Conservation (phyloP, 2,113 vertebrate genomes). For the Tachycineta bicolor region DNA sequence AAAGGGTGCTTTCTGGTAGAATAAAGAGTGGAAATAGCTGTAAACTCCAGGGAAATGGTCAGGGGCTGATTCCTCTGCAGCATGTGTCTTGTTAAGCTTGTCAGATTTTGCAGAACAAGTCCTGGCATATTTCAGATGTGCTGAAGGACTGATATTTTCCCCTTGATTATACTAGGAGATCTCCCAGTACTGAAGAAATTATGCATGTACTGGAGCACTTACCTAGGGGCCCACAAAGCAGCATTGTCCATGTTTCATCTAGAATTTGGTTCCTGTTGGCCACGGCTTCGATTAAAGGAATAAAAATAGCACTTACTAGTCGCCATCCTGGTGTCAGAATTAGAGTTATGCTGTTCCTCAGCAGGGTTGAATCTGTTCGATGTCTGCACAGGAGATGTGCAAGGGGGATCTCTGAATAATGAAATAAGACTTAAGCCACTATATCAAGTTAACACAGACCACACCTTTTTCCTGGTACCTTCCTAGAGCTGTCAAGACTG, state of each 20-base stretch:
- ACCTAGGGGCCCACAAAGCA: neutral
- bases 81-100: neutral
- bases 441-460: neutral
- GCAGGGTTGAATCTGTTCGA: neutral
- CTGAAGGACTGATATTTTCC: neutral
- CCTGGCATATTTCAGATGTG: fast-evolving
- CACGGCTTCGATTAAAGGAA: neutral
- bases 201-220: neutral
- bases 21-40: neutral
- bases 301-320: neutral
- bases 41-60: neutral
- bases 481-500: neutral
- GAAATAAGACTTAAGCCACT: neutral
- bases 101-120: neutral
- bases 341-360: neutral
- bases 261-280: neutral
- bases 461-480: neutral
- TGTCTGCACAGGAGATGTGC: neutral
- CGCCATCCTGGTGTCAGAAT: neutral
- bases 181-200: neutral
- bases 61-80: neutral
- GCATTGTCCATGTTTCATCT: neutral
- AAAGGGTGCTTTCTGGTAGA: neutral
- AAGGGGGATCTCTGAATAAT: neutral
- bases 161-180: neutral